Evolutionary conservation across 2,797 vertebrate genomes (phyloP).

Genomic region (Enteromius anoplus): DNA sequence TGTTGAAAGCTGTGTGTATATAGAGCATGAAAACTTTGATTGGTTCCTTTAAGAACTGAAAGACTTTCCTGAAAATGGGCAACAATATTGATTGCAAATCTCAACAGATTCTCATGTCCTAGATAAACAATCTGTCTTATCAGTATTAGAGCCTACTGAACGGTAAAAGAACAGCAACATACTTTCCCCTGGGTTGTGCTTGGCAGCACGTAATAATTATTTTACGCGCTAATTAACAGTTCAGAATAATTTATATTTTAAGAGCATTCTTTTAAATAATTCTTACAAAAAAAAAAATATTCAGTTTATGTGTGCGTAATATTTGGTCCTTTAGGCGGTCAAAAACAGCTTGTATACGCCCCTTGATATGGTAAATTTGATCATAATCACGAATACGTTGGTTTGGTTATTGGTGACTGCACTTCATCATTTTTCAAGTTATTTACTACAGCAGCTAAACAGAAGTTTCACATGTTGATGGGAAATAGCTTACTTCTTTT

Average conservation of each 20-base stretch:
- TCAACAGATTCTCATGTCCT: not conserved
- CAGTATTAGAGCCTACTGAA: not conserved
- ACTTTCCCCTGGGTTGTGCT: not conserved
- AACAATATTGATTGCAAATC: slow-evolving; percentile 15
- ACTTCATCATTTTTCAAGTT: not conserved
- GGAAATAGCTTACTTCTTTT: not conserved
- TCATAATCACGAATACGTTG: not conserved
- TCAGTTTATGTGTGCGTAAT: not conserved
- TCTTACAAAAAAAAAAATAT: not conserved
- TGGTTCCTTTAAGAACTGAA: not conserved
- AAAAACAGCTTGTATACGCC: not conserved
- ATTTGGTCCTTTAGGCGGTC: not conserved
- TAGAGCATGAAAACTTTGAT: not conserved
- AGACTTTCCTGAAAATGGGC: not conserved
- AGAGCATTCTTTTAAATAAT: not conserved
- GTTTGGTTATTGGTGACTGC: not conserved
- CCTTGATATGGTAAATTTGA: not conserved
- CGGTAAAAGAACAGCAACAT: not conserved
- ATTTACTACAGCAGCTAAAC: not conserved
- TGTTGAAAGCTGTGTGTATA: too few species aligned
- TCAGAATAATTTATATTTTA: not conserved
- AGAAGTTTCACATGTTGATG: not conserved
- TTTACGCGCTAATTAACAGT: not conserved
- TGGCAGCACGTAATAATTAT: not conserved
- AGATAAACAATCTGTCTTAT: slow-evolving; percentile 24